Conservation (phyloP, 2,113 vertebrate genomes). For the Paracanthobrama guichenoti region DNA sequence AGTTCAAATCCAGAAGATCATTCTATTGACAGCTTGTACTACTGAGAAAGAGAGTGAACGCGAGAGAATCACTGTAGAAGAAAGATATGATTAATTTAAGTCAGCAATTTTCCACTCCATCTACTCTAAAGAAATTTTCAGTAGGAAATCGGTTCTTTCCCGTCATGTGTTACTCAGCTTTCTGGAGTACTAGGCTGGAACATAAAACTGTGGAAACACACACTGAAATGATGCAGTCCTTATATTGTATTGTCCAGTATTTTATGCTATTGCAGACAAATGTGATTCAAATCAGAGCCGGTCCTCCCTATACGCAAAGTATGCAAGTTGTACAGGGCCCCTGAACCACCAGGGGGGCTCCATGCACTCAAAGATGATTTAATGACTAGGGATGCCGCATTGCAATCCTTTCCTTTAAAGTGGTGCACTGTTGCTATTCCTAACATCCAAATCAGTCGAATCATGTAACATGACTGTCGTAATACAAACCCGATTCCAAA, state of each 20-base stretch:
- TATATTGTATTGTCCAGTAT: not conserved
- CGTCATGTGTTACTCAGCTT: not conserved
- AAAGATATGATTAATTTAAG: conserved; percentile 8
- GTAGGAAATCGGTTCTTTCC: not conserved
- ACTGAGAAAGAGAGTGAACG: not conserved
- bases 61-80: not conserved
- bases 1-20: not conserved
- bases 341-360: too few species aligned
- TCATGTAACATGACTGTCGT: too few species aligned
- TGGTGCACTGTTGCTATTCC: too few species aligned
- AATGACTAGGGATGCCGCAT: too few species aligned
- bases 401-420: too few species aligned
- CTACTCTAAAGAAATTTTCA: not conserved
- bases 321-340: too few species aligned
- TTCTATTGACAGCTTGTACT: not conserved
- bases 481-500: too few species aligned
- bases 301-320: too few species aligned
- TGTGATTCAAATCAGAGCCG: too few species aligned
- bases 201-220: not conserved
- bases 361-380: too few species aligned
- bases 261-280: not conserved
- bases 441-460: too few species aligned
- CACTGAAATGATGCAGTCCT: not conserved
- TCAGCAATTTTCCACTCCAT: conserved; percentile 2
- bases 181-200: not conserved